Percentiles rank a stretch among this genome's conserved stretches.
Evolutionary conservation across 2,888 invertebrate genomes (phyloP).

Genomic region (Drosophila suboccidentalis): DNA sequence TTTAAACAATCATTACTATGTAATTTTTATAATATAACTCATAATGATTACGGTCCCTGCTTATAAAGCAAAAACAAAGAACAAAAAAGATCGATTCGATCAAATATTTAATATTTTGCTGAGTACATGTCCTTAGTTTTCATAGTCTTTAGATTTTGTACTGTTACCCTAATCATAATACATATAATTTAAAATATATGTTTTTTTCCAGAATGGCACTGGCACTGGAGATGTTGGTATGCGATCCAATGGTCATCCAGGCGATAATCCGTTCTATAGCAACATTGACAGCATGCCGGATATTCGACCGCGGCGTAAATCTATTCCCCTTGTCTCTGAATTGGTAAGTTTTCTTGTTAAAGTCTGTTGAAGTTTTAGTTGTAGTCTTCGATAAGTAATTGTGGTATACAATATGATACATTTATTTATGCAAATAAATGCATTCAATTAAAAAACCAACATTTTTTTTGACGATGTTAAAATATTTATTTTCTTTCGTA

Average conservation of each 20-base stretch:
- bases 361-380: not conserved
- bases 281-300: conserved; percentile 99
- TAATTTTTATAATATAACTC: too few relatives aligned
- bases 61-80: too few relatives aligned
- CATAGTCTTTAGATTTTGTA: too few relatives aligned
- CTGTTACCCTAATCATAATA: too few relatives aligned
- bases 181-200: not conserved
- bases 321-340: conserved; percentile 99
- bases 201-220: conserved; percentile 90
- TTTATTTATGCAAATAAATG: not conserved
- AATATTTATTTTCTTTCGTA: conserved; percentile 56
- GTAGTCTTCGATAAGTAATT: not conserved
- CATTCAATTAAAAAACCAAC: conserved; percentile 5
- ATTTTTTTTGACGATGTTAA: conserved; percentile 37
- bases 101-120: too few relatives aligned
- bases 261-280: conserved; percentile 99
- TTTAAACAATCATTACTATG: too few relatives aligned
- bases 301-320: conserved; percentile 98
- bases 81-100: too few relatives aligned
- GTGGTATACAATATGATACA: not conserved
- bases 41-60: too few relatives aligned
- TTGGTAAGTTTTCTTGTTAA: conserved; percentile 91
- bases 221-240: conserved; percentile 92
- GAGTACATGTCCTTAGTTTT: too few relatives aligned
- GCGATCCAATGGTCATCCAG: conserved; percentile 94